Percentiles rank a stretch among this genome's conserved stretches.
phyloP scores from a whole-genome alignment of 2,888 invertebrate species.

The Andrena praecox region DNA sequence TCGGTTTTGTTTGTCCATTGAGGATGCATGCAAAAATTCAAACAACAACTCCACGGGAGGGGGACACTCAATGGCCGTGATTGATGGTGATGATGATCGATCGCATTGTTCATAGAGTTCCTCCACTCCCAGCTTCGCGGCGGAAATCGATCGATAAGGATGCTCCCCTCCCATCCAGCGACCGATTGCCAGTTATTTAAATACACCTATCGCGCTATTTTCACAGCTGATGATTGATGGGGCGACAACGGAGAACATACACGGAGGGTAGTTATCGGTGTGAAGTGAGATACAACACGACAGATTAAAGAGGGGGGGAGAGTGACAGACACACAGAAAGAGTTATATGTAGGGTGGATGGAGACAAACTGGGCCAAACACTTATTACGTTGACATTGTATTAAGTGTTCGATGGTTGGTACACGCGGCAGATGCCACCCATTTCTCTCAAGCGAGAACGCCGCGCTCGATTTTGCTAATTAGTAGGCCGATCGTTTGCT shows the following conservation, averaged over 20 bases:
- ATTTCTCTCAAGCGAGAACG: conserved; percentile 24
- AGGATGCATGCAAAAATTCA: conserved; percentile 70
- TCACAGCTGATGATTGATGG: conserved; percentile 14
- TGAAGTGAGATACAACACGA: neutral
- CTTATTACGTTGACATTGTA: conserved; percentile 63
- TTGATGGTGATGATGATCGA: conserved; percentile 31
- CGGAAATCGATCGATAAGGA: neutral
- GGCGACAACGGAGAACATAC: conserved; percentile 14
- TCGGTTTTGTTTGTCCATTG: conserved; percentile 49
- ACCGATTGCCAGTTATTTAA: neutral
- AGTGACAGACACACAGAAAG: conserved; percentile 22
- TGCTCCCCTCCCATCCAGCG: neutral
- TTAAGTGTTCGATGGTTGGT: conserved; percentile 62
- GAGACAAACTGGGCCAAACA: conserved; percentile 53
- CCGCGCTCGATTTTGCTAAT: conserved; percentile 45
- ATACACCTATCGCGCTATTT: neutral
- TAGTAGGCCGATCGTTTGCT: conserved; percentile 72
- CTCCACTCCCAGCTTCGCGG: neutral
- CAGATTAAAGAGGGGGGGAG: conserved; percentile 7
- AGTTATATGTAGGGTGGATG: conserved; percentile 25
- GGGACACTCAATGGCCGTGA: conserved; percentile 50
- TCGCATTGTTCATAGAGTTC: neutral
- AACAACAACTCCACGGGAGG: conserved; percentile 61
- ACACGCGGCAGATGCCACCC: conserved; percentile 56
- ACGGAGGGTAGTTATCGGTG: conserved; percentile 2